A percentile compares a stretch with the other conserved stretches of the same genome.
phyloP scores from a whole-genome alignment of 2,113 vertebrate species.

The Reinhardtius hippoglossoides region DNA sequence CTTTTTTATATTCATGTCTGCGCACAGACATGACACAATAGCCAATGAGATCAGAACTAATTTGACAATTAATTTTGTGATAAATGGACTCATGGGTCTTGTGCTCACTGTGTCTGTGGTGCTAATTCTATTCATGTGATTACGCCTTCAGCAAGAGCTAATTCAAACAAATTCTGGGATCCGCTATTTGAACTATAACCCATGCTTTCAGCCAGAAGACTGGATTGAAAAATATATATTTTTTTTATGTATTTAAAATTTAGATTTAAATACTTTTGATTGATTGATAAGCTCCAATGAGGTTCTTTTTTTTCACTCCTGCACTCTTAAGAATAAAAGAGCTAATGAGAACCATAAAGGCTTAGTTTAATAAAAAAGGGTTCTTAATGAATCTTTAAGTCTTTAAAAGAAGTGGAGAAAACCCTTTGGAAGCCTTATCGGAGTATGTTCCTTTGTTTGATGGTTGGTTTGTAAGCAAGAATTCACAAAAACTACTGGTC shows the following conservation, averaged over 20 bases:
- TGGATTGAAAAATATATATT: background rate
- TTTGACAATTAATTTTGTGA: constrained; percentile 68
- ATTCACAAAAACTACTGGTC: too few species aligned
- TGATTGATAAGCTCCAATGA: background rate
- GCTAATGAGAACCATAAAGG: too few species aligned
- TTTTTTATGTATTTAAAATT: background rate
- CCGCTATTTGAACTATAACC: constrained; percentile 9
- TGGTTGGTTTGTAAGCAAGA: too few species aligned
- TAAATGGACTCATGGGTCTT: constrained; percentile 28
- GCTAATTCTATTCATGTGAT: constrained; percentile 49
- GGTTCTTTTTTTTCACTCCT: too few species aligned
- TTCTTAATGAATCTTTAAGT: too few species aligned
- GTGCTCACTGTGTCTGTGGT: background rate
- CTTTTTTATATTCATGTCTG: constrained; percentile 59
- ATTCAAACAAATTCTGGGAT: constrained; percentile 7
- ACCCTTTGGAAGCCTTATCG: too few species aligned
- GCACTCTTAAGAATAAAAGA: too few species aligned
- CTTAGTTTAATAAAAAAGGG: too few species aligned
- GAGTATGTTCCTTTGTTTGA: too few species aligned
- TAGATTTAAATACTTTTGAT: background rate
- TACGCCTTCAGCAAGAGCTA: background rate
- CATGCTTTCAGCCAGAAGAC: background rate
- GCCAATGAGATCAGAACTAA: constrained; percentile 77
- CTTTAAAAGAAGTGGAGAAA: too few species aligned
- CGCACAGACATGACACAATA: constrained; percentile 77